phyloP scores from a whole-genome alignment of 35 echinoderm and acorn worm genomes.

The Heliocidaris tuberculata region DNA sequence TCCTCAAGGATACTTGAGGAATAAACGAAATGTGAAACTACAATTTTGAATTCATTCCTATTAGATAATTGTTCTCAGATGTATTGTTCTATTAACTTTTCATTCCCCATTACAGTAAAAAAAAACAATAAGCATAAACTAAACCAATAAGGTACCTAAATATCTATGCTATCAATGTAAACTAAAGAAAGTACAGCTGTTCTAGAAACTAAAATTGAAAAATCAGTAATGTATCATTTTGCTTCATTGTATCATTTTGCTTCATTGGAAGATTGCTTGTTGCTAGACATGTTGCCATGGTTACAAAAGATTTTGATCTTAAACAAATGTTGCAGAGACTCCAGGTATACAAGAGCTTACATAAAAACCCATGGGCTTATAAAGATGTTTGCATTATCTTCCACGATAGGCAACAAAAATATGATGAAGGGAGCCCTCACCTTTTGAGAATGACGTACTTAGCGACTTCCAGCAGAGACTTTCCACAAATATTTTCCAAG shows the following conservation, averaged over 20 bases:
- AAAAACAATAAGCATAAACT: not conserved
- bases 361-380: not conserved
- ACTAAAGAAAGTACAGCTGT: not conserved
- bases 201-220: not conserved
- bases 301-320: not conserved
- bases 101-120: not conserved
- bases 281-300: not conserved
- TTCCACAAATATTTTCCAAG: slow-evolving; percentile 4
- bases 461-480: not conserved
- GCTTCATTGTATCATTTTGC: not conserved
- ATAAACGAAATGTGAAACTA: not conserved
- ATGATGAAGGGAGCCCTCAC: not conserved
- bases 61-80: not conserved
- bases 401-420: not conserved
- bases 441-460: not conserved
- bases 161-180: not conserved
- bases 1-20: not conserved
- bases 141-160: not conserved
- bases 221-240: not conserved
- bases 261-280: not conserved
- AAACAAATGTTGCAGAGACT: not conserved
- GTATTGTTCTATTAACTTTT: not conserved
- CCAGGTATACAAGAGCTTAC: not conserved
- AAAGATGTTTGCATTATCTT: slow-evolving; percentile 13
- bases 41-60: not conserved